phyloP scores from a whole-genome alignment of 2,113 vertebrate genomes.

The Leucopsar rothschildi region DNA sequence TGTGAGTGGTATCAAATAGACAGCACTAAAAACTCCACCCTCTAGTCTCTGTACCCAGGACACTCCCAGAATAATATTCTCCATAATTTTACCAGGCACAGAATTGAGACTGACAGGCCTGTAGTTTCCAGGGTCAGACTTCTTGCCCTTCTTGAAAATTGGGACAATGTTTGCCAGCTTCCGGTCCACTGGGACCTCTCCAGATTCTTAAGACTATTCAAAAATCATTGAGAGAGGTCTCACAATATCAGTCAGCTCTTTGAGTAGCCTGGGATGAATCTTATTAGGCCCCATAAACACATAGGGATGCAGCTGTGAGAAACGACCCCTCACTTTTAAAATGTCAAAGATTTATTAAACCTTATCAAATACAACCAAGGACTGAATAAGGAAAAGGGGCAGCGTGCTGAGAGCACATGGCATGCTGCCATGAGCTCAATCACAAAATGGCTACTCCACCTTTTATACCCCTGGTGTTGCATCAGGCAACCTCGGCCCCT shows the following conservation, averaged over 20 bases:
- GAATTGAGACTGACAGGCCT: not conserved
- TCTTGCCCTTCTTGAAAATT: not conserved
- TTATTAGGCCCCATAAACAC: not conserved
- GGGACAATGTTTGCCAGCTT: not conserved
- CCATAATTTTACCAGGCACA: not conserved
- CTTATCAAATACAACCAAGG: no score
- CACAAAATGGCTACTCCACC: no score
- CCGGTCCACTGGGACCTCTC: not conserved
- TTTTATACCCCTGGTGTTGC: no score
- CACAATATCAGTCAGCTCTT: no score
- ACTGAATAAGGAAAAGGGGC: no score
- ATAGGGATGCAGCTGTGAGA: not conserved
- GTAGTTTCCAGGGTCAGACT: not conserved
- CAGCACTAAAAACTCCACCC: not conserved
- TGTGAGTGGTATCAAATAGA: not conserved
- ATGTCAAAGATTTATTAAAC: no score
- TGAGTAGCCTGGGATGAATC: not conserved
- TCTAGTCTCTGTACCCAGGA: not conserved
- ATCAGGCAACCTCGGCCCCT: no score
- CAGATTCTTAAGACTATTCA: not conserved
- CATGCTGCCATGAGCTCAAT: no score
- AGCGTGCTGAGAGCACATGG: no score
- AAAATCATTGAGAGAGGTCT: not conserved
- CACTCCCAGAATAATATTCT: not conserved
- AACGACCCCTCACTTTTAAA: no score